Base-by-base conservation (phyloP, 2,888 invertebrate species). In the Anodontia alba region DNA sequence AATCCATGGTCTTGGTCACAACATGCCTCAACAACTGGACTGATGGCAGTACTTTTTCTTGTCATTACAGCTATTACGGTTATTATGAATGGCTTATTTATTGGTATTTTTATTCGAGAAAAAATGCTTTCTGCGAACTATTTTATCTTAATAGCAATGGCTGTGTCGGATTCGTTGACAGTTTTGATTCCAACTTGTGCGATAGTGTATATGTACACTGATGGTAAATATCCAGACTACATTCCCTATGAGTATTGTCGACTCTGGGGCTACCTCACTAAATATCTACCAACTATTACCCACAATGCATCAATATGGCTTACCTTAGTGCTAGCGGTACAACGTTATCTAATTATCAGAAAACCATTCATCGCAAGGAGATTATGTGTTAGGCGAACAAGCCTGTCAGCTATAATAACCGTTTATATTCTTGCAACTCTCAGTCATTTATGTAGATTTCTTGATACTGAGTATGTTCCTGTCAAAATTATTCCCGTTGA, bases 241-340 rank as follows among this genome's bases (percentile, higher is more conserved):
- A 90, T 96, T 96, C 91, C 97, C 97, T 0, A 96, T 96, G 0
- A 95, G 96, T 73, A 96, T 62, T 98, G 98, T 92, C 97, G 97
- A 92, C 96, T 96, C 0, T 97, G 96, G 96, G 85, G 87, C n/a
- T 84, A 88, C 36, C 76, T 91, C 10, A 88, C 86, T 3, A 88
- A 89, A 33, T 86, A 91, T 67, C 76, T 92, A 23, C 92, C 93
- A 1, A 91, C 92, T 26, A 89, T 92, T 95, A 98, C 98, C 94
- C 98, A 98, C 95, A 98, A 98, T 17, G 97, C 98, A 17, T 97
- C 98, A 89, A 97, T 98, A 82, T 98, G 98, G 98, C 95, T 98
- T 91, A 98, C 98, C 0, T 95, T 98, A 83, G 97, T 97, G 0
- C 95, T 98, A 81, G 98, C 98, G 0, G 97, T 97, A n/a, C 98